Evolutionary conservation across 1,140 invertebrate species (phyloP), one percentile per base, ranked within the genome.

Genomic region (Trichogramma pretiosum): DNA sequence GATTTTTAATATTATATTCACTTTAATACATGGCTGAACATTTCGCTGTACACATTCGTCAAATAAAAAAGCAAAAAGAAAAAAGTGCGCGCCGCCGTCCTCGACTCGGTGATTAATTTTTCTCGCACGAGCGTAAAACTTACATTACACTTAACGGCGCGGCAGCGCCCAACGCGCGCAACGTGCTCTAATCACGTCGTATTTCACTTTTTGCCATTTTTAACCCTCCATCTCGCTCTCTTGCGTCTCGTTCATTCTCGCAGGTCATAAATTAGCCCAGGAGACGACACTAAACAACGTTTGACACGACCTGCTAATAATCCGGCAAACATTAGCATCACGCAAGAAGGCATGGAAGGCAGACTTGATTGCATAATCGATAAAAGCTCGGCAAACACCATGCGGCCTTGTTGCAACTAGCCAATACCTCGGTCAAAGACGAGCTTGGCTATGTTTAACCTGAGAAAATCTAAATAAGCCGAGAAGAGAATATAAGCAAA

Each of bases 41-140:
- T n/a, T n/a, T n/a, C n/a, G n/a, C n/a, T n/a, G n/a, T n/a, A n/a
- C n/a, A n/a, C n/a, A n/a, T n/a, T n/a, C n/a, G n/a, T n/a, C n/a
- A n/a, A n/a, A n/a, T n/a, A n/a, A n/a, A 39, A 46, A 40, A 47
- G 41, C 24, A 24, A 9, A 19, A 21, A 26, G 4, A 24, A 24
- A 40, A 9, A 21, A 32, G 11, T 17, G 3, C 24, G 30, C 24
- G 30, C n/a, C n/a, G n/a, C n/a, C n/a, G n/a, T n/a, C n/a, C n/a
- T n/a, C n/a, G n/a, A n/a, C n/a, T n/a, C 17, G 46, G 36, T 38
- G 46, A 48, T 48, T 39, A 54, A 54, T 55, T 49, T 35, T n/a
- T 13, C 28, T 17, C 1, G n/a, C n/a, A n/a, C n/a, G n/a, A n/a
- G 24, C 19, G 33, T 16, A 38, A 39, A 32, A n/a, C n/a, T n/a